Percentiles rank a stretch among this genome's conserved stretches.
Evolutionary conservation across 1,140 invertebrate species (phyloP).

Genomic region (Hestina assimilis): DNA sequence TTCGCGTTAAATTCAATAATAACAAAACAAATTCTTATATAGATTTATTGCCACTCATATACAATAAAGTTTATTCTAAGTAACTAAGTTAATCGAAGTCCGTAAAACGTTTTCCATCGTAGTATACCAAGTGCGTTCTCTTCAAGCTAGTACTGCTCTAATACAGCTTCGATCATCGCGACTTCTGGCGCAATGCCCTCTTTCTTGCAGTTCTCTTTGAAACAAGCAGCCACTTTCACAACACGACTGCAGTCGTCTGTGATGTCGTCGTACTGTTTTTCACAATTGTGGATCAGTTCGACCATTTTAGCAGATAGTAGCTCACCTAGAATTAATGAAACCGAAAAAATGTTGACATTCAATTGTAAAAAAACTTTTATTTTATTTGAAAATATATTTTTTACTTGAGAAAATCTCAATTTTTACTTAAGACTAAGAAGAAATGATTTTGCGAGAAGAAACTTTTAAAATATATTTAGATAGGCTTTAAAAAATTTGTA

Average conservation of each 20-base stretch:
- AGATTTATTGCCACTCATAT: no score
- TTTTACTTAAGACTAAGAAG: no score
- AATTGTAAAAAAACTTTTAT: no score
- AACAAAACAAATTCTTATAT: no score
- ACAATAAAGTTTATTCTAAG: no score
- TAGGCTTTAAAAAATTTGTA: no score
- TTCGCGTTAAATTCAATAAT: no score
- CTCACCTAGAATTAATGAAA: constrained; percentile 41
- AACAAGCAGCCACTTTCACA: constrained; percentile 63
- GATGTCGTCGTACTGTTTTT: constrained; percentile 55
- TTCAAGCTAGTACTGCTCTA: constrained; percentile 49
- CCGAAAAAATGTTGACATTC: no score
- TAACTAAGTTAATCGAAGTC: not conserved
- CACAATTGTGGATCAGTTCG: constrained; percentile 62
- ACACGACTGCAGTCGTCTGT: constrained; percentile 59
- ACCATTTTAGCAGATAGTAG: constrained; percentile 59
- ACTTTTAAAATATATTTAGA: no score
- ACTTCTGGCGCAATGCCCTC: constrained; percentile 64
- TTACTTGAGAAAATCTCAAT: no score
- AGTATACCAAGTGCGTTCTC: not conserved
- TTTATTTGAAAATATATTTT: no score
- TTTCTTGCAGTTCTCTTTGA: constrained; percentile 50
- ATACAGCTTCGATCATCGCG: constrained; percentile 63
- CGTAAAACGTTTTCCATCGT: not conserved
- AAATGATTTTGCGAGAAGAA: no score